A percentile compares a stretch with the other conserved stretches of the same genome.
These are phyloP conservation scores for Odontocolon sp. DNA, from an alignment of 2,888 invertebrate genomes.

Conservation along the genomic window DNA sequence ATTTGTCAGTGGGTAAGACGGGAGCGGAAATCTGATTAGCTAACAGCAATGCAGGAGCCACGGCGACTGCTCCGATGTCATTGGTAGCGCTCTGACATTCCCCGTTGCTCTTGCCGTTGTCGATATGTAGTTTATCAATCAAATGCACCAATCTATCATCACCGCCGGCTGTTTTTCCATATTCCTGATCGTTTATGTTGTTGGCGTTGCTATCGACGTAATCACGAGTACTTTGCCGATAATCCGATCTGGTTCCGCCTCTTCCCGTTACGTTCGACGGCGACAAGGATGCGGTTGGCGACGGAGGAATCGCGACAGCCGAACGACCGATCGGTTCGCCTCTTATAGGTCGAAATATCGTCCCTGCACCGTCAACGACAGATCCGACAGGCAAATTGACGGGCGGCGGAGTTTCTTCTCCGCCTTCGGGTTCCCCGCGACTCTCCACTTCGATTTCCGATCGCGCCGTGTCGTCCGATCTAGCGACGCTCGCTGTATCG, in stretches of 20 bases:
- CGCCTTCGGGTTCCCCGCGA: conserved; percentile 80
- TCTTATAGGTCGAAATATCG: conserved; percentile 78
- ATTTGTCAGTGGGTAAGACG: conserved; percentile 68
- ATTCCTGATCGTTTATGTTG: conserved; percentile 71
- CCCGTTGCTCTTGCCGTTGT: conserved; percentile 69
- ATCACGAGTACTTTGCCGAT: conserved; percentile 78
- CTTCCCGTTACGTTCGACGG: conserved; percentile 78
- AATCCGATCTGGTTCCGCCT: conserved; percentile 78
- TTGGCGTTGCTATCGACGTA: conserved; percentile 82
- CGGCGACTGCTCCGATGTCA: conserved; percentile 72
- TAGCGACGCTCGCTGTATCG: conserved; percentile 85
- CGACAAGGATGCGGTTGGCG: conserved; percentile 72
- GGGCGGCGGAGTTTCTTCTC: conserved; percentile 80
- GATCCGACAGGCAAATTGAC: conserved; percentile 66
- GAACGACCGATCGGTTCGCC: conserved; percentile 74
- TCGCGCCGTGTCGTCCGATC: conserved; percentile 89
- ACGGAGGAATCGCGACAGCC: conserved; percentile 68
- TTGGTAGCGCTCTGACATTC: conserved; percentile 68
- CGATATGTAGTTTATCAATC: conserved; percentile 76
- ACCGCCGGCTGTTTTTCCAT: conserved; percentile 67
- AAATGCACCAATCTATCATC: conserved; percentile 74
- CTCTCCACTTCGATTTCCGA: conserved; percentile 82
- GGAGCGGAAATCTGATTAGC: conserved; percentile 74
- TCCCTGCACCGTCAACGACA: conserved; percentile 67
- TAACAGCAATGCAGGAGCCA: conserved; percentile 73